Evolutionary conservation across 2,888 invertebrate species (phyloP).

Genomic region (Drosophila kokeensis): DNA sequence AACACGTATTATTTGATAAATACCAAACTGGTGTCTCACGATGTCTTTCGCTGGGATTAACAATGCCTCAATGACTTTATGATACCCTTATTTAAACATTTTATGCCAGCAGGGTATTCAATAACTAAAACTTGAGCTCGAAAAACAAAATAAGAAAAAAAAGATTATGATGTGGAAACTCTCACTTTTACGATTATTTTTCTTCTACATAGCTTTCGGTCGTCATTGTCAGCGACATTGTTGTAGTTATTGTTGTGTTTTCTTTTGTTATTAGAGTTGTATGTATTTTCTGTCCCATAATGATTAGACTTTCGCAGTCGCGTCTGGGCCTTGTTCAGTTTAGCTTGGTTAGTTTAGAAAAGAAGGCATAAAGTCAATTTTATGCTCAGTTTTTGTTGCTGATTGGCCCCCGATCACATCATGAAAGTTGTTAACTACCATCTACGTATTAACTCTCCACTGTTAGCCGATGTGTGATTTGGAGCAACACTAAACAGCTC

Average conservation of each 20-base stretch:
- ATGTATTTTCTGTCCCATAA: constrained; percentile 66
- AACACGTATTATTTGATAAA: not conserved
- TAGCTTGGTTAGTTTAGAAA: constrained; percentile 51
- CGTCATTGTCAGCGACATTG: constrained; percentile 54
- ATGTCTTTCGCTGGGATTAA: not conserved
- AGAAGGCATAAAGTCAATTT: constrained; percentile 75
- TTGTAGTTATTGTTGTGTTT: constrained; percentile 37
- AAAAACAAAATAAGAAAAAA: constrained; percentile 29
- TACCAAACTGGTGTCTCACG: not conserved
- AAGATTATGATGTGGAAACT: constrained; percentile 79
- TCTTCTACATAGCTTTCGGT: constrained; percentile 74
- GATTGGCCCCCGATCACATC: constrained; percentile 70
- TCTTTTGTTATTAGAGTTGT: constrained; percentile 60
- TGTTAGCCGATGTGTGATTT: constrained; percentile 56
- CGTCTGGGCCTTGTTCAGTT: constrained; percentile 21
- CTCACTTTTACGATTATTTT: constrained; percentile 81
- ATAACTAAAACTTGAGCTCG: constrained; percentile 46
- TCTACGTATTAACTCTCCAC: not conserved
- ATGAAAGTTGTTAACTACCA: constrained; percentile 49
- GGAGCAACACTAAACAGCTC: constrained; percentile 78
- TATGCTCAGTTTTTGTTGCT: constrained; percentile 74
- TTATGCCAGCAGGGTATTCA: constrained; percentile 26
- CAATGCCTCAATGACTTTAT: not conserved
- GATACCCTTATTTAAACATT: not conserved
- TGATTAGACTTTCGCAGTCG: constrained; percentile 72